Base-by-base conservation (phyloP, 2,113 vertebrate species). In the Progne subis region DNA sequence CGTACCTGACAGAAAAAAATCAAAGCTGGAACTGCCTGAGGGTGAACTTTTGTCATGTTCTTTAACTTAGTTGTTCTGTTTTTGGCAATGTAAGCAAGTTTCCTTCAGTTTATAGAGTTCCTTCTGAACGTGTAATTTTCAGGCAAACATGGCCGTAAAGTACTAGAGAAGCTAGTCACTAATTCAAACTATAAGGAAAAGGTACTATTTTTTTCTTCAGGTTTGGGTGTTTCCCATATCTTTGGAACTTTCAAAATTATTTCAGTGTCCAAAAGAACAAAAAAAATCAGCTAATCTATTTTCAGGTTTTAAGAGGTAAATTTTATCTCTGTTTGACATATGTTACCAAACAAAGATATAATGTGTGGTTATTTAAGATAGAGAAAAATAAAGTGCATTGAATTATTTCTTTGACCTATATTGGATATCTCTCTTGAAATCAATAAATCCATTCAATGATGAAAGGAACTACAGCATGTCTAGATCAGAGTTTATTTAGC, bases 201-300 rank as follows among this genome's bases (percentile, higher is more conserved):
- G 8, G 0, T 26, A 6, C 4, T 18, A 1, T 19, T 32, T 29
- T 34, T 34, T 37, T 1, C 17, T 39, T 65, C 18, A 12, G 31
- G 6, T 78, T 55, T 63, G 6, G 50, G 4, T 43, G 10, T 61
- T 67, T 61, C 6, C 4, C 5, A 12, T n/a, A 6, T 57, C 17
- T 63, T 68, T 63, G 14, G 14, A 91, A 50, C 16, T 24, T 50
- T 32, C 1, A 44, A 53, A 53, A 13, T 18, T 86, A 46, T 78
- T 64, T 77, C n/a, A 29, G 4, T 75, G 49, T 52, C 24, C 9
- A 52, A 60, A 71, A 61, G 7, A 47, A 39, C 0, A 31, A 57
- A 72, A 56, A 56, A 59, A 47, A 25, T 3, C 4, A 31, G 4
- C 1, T 71, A 47, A 21, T 59, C 5, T 81, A 28, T 50, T 71